Evolutionary conservation across 2,113 vertebrate species (phyloP).

Genomic region (Strix aluco): DNA sequence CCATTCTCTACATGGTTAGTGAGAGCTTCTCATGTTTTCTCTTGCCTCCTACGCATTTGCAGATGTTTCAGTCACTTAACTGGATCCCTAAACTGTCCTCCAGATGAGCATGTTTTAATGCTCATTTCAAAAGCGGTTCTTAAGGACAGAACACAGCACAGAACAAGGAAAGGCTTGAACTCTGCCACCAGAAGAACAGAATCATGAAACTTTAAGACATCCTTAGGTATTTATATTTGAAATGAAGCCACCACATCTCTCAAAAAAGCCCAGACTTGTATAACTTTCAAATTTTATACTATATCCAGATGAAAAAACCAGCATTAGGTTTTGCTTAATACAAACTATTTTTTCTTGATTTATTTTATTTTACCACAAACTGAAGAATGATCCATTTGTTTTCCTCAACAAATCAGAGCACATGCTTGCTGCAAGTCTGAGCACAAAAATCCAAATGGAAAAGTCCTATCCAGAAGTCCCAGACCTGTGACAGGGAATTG

Average conservation of each 20-base stretch:
- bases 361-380: neutral
- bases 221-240: neutral
- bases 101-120: neutral
- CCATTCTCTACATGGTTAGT: neutral
- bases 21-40: neutral
- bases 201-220: neutral
- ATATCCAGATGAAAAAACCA: neutral
- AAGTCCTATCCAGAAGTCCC: neutral
- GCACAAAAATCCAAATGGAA: neutral
- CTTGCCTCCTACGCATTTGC: neutral
- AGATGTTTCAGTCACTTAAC: neutral
- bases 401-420: neutral
- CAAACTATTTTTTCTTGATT: neutral
- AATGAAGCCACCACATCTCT: neutral
- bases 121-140: neutral
- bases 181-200: neutral
- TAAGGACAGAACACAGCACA: neutral
- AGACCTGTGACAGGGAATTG: neutral
- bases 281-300: neutral
- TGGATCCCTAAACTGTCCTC: neutral
- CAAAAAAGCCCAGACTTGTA: neutral
- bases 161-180: neutral
- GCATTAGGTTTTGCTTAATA: neutral
- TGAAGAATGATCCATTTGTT: neutral
- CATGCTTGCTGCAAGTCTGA: neutral